phyloP scores from a whole-genome alignment of 2,113 vertebrate genomes.

The Hemicordylus capensis region DNA sequence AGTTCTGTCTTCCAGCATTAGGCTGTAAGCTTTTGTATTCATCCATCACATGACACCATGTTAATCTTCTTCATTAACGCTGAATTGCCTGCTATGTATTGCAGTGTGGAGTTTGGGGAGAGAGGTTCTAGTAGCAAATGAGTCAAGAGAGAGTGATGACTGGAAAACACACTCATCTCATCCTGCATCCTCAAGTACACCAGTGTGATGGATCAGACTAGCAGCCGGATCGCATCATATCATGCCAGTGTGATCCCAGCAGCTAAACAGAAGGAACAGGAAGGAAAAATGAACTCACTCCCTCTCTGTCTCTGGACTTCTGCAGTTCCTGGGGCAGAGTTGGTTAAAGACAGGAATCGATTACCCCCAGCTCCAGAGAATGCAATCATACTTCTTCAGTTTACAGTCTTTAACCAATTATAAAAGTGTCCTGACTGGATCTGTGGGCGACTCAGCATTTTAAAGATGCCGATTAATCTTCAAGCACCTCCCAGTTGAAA shows the following conservation, averaged over 20 bases:
- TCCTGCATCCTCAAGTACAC: neutral
- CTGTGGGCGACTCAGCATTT: slow-evolving; percentile 23
- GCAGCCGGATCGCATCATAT: slow-evolving; percentile 18
- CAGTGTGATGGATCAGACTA: neutral
- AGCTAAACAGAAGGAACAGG: neutral
- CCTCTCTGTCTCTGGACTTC: neutral
- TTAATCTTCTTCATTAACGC: neutral
- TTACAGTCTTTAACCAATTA: slow-evolving; percentile 13
- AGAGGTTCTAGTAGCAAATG: neutral
- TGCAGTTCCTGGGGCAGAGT: slow-evolving; percentile 19
- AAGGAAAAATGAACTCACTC: neutral
- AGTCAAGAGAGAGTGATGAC: neutral
- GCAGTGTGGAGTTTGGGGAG: neutral
- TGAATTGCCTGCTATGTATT: neutral
- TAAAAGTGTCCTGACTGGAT: neutral
- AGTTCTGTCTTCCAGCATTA: slow-evolving; percentile 6
- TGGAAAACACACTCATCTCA: neutral
- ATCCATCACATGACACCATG: neutral
- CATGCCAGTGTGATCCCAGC: neutral
- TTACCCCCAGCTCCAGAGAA: neutral
- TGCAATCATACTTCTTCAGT: slow-evolving; percentile 7
- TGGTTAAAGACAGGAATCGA: slow-evolving; percentile 22
- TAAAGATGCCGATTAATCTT: slow-evolving; percentile 11
- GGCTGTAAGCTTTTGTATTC: neutral
- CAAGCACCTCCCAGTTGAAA: slow-evolving; percentile 48